Evolutionary conservation across 2,113 vertebrate genomes (phyloP), one percentile per base, ranked within the genome.

Genomic region (Odocoileus virginianus): DNA sequence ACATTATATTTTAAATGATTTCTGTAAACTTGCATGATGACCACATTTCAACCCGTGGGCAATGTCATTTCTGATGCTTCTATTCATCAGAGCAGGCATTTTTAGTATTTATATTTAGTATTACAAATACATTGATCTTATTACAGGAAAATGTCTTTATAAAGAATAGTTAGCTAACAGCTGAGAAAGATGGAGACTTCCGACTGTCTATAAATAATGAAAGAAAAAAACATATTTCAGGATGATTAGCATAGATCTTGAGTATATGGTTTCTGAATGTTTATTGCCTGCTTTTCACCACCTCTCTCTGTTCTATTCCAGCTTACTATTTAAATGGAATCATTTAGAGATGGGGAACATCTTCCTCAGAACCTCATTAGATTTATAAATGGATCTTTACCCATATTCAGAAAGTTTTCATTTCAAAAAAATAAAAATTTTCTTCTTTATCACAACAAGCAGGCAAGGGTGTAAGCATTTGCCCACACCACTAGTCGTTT

Each of bases 141-240:
- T 57, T 58, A 23, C 5, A 79, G 84, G 21, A 43, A 90, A 86
- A n/a, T 57, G 3, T 60, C 89, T 87, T 93, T 83, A 93, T 92
- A 87, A 81, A 96, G 52, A 92, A 27, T 45, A 10, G 3, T 45
- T 45, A 91, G 21, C 67, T 93, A 81, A 87, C 40, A 76, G 64
- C 60, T 79, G 57, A 95, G 84, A 92, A 91, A 82, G 60, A 55
- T 86, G 91, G 82, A 93, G 94, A 94, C 87, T 71, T 97, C 45
- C 36, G 64, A 36, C 8, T 71, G 83, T 23, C 36, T 81, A 67
- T 58, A 79, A 87, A 71, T 76, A 57, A 21, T 67, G 43, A 12
- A 76, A 87, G 47, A 94, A 50, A 94, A 95, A 95, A 54, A 50
- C 9, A 2, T 30, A 83, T 79, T 91, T 64, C 57, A 87, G 40